Percentiles rank a stretch among this genome's conserved stretches.
These are phyloP conservation scores for Lasioglossum malachurum DNA, from an alignment of 2,888 invertebrate species.

Conservation along the genomic window DNA sequence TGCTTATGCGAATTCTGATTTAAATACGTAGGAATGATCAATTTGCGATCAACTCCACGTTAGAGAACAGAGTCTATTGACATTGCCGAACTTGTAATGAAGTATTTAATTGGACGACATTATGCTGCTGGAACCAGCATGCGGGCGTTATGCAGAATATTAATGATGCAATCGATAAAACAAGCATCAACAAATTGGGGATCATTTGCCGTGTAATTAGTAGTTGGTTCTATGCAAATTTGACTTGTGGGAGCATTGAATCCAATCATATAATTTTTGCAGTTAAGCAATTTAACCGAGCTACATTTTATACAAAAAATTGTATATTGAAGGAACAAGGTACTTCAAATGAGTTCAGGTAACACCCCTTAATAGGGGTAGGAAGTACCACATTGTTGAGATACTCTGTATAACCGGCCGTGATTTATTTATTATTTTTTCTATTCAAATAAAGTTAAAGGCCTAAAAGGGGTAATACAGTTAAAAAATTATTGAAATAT, in stretches of 20 bases:
- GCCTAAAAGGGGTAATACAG: not conserved
- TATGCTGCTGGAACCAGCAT: not conserved
- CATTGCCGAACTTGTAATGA: not conserved
- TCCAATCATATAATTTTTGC: not conserved
- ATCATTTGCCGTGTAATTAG: not conserved
- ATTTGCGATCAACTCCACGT: not conserved
- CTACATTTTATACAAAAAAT: not conserved
- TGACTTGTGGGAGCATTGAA: not conserved
- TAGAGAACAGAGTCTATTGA: not conserved
- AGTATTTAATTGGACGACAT: not conserved
- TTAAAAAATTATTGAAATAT: not conserved
- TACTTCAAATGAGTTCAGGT: no score
- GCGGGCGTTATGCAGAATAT: not conserved
- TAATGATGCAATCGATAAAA: not conserved
- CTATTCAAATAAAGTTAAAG: not conserved
- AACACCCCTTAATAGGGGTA: no score
- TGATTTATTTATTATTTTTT: not conserved
- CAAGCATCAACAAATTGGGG: not conserved
- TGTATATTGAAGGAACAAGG: not conserved
- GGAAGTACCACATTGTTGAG: no score
- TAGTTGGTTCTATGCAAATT: not conserved
- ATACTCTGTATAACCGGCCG: no score
- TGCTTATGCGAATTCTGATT: not conserved
- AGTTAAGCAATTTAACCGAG: not conserved
- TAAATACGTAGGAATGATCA: not conserved